Conservation (phyloP, 2,888 invertebrate species). For the Alentia gelatinosa region DNA sequence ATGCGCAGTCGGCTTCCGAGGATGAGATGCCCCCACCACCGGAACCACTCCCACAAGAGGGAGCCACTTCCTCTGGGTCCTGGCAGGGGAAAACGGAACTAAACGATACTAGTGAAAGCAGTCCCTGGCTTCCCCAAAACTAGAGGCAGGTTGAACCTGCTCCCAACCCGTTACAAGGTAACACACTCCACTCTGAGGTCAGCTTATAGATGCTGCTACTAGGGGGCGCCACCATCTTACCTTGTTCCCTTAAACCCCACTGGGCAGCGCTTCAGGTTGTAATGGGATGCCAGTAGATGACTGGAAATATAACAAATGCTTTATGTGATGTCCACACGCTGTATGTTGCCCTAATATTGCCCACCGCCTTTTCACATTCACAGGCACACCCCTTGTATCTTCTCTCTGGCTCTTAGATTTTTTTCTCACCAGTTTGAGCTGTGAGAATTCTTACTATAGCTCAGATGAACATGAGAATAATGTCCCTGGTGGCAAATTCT, state of each 20-base stretch:
- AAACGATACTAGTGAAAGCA: background rate
- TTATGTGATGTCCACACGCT: background rate
- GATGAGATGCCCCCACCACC: constrained; percentile 24
- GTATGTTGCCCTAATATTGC: background rate
- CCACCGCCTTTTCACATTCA: background rate
- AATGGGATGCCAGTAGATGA: background rate
- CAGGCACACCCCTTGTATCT: no score
- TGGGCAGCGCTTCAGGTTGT: background rate
- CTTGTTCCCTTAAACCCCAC: background rate
- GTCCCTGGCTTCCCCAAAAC: constrained; percentile 33
- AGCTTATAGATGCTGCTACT: constrained; percentile 12
- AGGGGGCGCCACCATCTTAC: background rate
- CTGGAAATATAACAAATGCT: constrained; percentile 10
- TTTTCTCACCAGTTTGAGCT: no score
- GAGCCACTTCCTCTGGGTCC: background rate
- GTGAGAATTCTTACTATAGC: no score
- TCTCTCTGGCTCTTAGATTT: no score
- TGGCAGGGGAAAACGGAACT: background rate
- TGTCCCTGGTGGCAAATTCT: no score
- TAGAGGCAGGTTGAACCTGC: constrained; percentile 5
- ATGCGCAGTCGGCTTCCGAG: background rate
- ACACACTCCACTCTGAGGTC: background rate
- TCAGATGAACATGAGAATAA: no score
- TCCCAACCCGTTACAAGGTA: background rate
- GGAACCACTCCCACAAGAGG: background rate